Evolutionary conservation across 2,797 vertebrate species (phyloP), one percentile per base, ranked within the genome.

Genomic region (Jordanella pulchra): DNA sequence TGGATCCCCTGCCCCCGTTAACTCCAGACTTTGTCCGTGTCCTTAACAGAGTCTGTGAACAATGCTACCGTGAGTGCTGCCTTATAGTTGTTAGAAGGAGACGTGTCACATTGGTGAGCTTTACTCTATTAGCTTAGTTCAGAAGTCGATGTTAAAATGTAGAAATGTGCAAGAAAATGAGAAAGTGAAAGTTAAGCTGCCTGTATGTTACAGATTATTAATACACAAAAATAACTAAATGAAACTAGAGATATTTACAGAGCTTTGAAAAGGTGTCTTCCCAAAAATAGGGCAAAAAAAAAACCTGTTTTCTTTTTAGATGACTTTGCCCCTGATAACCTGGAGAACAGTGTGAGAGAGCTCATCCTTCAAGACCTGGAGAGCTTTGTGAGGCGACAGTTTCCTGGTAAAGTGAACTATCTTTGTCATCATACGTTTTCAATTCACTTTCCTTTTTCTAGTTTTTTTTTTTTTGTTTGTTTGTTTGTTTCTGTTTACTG

Each of bases 11-110:
- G 77, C 97, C 97, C 54, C 79, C 84, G 0, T 84, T 97, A 81
- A 96, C 96, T 17, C 90, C 93, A 11, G 95, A 93, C 71, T 99
- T 97, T 89, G 90, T 92, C 71, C 80, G 17, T 87, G 90, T 94
- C 71, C 93, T 99, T 64, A 94, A 97, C 92, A 91, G 95, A 92
- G 95, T 97, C 84, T 98, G 97, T 81, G 92, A 96, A 76, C 96
- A 97, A 65, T 98, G 97, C 91, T 96, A 94, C 75, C 61, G 97
- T 99, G 93, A 96, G 97, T 94, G 68, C 28, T 45, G 1, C 44
- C 27, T 54, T 4, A 30, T 25, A 55, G 3, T 51, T 4, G 53
- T 56, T 55, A 55, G 4, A 4, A 53, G 53, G 12, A 54, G 27
- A 12, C 53, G 14, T 48, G 54, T 48, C 21, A 68, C 42, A 18